A percentile compares a stretch with the other conserved stretches of the same genome.
Conservation (phyloP, 2,113 vertebrate genomes). For the Ceyx melanurus region DNA sequence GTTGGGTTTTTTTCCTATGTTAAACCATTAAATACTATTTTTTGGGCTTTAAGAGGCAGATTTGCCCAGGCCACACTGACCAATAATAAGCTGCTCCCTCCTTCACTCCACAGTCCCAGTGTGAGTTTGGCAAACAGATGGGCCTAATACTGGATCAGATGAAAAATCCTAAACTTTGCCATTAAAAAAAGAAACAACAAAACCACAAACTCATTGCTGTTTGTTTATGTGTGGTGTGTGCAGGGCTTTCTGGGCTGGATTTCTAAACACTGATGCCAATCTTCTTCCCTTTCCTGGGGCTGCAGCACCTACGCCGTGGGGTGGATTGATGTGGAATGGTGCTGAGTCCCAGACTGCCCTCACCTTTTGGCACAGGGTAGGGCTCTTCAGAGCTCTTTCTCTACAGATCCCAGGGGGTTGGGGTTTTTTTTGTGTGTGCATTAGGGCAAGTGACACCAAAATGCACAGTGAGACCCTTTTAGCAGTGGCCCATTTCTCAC, state of each 20-base stretch:
- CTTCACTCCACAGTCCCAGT: background rate
- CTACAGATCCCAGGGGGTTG: background rate
- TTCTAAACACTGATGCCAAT: conserved; percentile 60
- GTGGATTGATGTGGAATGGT: conserved; percentile 26
- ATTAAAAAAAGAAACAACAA: background rate
- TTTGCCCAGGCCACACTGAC: background rate
- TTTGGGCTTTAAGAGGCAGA: background rate
- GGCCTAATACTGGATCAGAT: background rate
- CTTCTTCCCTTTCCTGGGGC: conserved; percentile 52
- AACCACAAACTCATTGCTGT: too few species aligned
- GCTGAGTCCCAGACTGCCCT: background rate
- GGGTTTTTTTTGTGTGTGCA: background rate
- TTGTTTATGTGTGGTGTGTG: background rate
- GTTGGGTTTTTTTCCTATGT: background rate
- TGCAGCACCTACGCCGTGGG: conserved; percentile 48
- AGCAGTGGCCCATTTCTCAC: background rate
- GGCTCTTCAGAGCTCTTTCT: background rate
- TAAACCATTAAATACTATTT: background rate
- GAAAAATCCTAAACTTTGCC: background rate
- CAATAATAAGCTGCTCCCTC: background rate
- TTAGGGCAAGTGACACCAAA: background rate
- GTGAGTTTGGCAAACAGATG: background rate
- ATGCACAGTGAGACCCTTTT: background rate
- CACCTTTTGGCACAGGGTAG: background rate
- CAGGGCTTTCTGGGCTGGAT: conserved; percentile 50